Percentiles rank a stretch among this genome's conserved stretches.
Conservation (phyloP, 1,140 invertebrate species). For the Anastrepha ludens region DNA sequence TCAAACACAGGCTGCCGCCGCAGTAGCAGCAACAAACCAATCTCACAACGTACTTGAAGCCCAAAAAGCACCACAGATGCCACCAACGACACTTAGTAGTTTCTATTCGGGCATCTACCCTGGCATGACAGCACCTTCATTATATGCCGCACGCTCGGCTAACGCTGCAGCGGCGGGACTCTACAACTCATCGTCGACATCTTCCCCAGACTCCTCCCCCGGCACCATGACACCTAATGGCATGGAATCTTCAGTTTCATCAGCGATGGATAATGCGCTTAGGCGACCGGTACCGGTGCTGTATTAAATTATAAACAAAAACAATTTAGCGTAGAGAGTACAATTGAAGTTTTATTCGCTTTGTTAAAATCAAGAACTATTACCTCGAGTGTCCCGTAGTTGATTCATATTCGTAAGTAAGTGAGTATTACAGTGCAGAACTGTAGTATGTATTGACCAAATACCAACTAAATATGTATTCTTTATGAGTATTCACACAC, state of each 20-base stretch:
- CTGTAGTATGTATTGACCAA: not conserved
- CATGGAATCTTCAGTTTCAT: slow-evolving; percentile 63
- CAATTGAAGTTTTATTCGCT: slow-evolving; percentile 21
- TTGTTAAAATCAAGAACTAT: slow-evolving; percentile 52
- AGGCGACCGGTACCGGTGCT: slow-evolving; percentile 77
- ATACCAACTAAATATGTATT: not conserved
- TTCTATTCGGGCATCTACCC: slow-evolving; percentile 80
- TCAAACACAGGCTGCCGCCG: slow-evolving; percentile 69
- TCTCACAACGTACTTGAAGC: slow-evolving; percentile 69
- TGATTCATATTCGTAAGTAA: not conserved
- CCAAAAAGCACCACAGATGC: slow-evolving; percentile 74
- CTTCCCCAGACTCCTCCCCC: slow-evolving; percentile 75
- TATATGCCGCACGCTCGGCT: slow-evolving; percentile 74
- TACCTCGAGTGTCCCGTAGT: slow-evolving; percentile 11
- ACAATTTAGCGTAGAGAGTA: slow-evolving; percentile 36
- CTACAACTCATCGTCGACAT: slow-evolving; percentile 73
- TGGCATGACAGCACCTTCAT: slow-evolving; percentile 73
- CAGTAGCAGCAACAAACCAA: slow-evolving; percentile 70
- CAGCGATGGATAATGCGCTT: slow-evolving; percentile 74
- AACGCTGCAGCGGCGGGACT: slow-evolving; percentile 70
- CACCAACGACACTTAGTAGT: slow-evolving; percentile 77
- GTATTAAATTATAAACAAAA: slow-evolving; percentile 71
- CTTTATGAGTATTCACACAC: not conserved
- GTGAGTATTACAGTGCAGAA: not conserved
- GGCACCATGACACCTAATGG: slow-evolving; percentile 70